Conservation (phyloP, 2,797 vertebrate genomes). For the Takifugu rubripes region DNA sequence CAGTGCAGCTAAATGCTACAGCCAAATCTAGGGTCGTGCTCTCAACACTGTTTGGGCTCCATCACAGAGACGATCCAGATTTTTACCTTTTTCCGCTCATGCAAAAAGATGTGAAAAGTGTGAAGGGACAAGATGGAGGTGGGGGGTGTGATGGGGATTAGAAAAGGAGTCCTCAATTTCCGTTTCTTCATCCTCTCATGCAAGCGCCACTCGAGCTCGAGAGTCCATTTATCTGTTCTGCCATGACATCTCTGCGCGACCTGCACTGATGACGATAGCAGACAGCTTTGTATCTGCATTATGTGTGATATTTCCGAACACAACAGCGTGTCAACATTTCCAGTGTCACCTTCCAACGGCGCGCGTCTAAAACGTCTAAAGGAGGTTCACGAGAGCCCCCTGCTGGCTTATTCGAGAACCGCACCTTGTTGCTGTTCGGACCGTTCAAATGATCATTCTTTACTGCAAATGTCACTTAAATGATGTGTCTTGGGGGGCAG, state of each 20-base stretch:
- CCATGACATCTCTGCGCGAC: not conserved
- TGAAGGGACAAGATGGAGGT: too few relatives aligned
- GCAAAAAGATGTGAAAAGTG: too few relatives aligned
- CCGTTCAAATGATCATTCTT: too few relatives aligned
- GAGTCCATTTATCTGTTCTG: slow-evolving; percentile 54
- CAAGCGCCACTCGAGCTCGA: slow-evolving; percentile 58
- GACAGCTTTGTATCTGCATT: too few relatives aligned
- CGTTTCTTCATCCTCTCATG: slow-evolving; percentile 35
- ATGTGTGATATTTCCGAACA: not conserved
- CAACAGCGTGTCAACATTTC: not conserved
- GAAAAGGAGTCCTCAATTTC: slow-evolving; percentile 23
- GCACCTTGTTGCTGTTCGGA: too few relatives aligned
- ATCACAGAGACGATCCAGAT: not conserved
- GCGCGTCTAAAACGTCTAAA: not conserved
- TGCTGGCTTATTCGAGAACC: slow-evolving; percentile 30
- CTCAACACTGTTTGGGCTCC: not conserved
- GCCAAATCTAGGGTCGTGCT: slow-evolving; percentile 1
- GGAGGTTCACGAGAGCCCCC: slow-evolving; percentile 41
- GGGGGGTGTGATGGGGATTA: too few relatives aligned
- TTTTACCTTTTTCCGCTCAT: too few relatives aligned
- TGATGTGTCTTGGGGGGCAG: too few relatives aligned
- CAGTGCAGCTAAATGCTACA: not conserved
- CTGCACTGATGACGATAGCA: too few relatives aligned
- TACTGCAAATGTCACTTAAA: too few relatives aligned
- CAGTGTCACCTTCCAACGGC: too few relatives aligned